A percentile compares a stretch with the other conserved stretches of the same genome.
phyloP scores from a whole-genome alignment of 2,888 invertebrate genomes.

The Yponomeuta plumbellus region DNA sequence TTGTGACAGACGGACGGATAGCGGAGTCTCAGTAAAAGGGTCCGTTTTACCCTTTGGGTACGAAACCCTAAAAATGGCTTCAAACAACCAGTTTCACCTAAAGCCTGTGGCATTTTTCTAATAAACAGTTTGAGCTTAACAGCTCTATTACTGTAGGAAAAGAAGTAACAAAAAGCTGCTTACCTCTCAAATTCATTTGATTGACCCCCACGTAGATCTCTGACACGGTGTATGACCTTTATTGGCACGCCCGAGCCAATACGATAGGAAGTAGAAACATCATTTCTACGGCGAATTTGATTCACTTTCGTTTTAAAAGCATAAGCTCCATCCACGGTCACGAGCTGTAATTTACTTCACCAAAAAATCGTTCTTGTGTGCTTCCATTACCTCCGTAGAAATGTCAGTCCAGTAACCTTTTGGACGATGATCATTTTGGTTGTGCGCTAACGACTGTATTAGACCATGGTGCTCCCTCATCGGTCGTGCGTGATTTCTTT shows the following conservation, averaged over 20 bases:
- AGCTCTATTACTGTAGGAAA: neutral
- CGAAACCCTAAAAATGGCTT: no score
- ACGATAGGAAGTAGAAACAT: neutral
- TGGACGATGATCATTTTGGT: neutral
- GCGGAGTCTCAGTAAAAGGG: no score
- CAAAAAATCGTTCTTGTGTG: constrained; percentile 11
- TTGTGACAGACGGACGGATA: no score
- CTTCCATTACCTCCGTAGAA: neutral
- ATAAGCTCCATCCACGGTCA: constrained; percentile 16
- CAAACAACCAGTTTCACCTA: no score
- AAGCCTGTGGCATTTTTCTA: no score
- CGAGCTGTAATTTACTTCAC: constrained; percentile 12
- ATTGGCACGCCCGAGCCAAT: neutral
- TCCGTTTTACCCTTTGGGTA: no score
- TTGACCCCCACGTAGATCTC: constrained; percentile 19
- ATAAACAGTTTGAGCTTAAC: no score
- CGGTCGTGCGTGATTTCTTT: neutral
- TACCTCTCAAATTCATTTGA: constrained; percentile 35
- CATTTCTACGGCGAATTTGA: constrained; percentile 1
- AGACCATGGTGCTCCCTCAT: neutral
- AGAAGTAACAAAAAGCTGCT: constrained; percentile 22
- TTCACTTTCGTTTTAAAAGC: constrained; percentile 17
- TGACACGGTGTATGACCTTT: neutral
- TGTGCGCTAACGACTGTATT: constrained; percentile 8
- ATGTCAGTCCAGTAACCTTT: constrained; percentile 8